Conservation (phyloP, 1,140 invertebrate species). For the Leptinotarsa lineolata region DNA sequence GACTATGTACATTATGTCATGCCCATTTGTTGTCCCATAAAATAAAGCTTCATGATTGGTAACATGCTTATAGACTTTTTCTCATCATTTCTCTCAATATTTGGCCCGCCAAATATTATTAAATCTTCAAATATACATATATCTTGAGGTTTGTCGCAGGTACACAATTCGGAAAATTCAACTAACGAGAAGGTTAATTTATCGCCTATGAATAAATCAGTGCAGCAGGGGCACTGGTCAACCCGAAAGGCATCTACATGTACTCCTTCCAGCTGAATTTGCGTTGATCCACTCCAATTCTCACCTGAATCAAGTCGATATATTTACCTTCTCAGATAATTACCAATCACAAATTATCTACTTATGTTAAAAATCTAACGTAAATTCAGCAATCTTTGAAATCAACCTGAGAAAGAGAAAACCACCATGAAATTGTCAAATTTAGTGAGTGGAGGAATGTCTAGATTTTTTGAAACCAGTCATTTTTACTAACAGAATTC, state of each 20-base stretch:
- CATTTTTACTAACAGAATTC: too few relatives aligned
- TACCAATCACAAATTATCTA: conserved; percentile 23
- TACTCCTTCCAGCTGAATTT: background rate
- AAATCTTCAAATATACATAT: conserved; percentile 32
- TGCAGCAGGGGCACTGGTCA: background rate
- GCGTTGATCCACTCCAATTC: background rate
- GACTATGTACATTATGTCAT: conserved; percentile 44
- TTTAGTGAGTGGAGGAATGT: too few relatives aligned
- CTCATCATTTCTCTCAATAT: conserved; percentile 18
- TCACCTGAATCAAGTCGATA: background rate
- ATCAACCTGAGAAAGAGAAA: conserved; percentile 22
- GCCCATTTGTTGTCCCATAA: conserved; percentile 23
- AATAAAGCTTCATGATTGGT: conserved; percentile 36
- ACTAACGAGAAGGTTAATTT: conserved; percentile 10
- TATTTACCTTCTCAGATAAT: conserved; percentile 9
- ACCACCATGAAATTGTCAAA: conserved; percentile 13
- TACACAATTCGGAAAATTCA: conserved; percentile 38
- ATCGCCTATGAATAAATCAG: background rate
- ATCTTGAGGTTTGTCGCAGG: conserved; percentile 40
- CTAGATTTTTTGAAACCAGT: too few relatives aligned
- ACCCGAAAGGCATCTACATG: too few relatives aligned
- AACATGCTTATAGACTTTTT: conserved; percentile 27
- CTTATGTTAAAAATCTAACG: background rate
- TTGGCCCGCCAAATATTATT: conserved; percentile 38
- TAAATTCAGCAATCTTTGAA: conserved; percentile 18